Base-by-base conservation (phyloP, 2,797 vertebrate genomes). In the Esox masquinongy region DNA sequence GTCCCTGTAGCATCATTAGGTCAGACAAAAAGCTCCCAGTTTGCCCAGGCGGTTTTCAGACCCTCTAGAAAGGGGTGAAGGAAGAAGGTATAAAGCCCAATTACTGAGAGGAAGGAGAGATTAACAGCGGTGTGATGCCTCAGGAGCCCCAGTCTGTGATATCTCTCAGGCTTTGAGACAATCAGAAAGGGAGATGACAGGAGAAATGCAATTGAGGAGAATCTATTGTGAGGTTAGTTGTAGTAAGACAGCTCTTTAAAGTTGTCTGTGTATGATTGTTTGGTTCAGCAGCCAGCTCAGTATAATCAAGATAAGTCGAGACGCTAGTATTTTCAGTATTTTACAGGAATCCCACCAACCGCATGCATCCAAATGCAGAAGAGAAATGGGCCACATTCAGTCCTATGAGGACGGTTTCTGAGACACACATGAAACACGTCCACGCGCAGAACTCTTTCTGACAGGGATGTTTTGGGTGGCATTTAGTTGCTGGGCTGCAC, bases 401-500 rank as follows among this genome's bases (percentile, higher is more conserved):
- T 16, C 50, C 53, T n/a, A 17, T n/a, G 6, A 72, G 47, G 50
- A 49, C 31, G 1, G 73, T 61, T 74, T 68, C 34, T 29, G 31
- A 43, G 11, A 11, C 67, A 50, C 74, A 17, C 49, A 74, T 26
- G 53, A 34, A 56, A 73, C 51, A 74, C 36, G 4, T 11, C 61
- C 59, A 24, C 74, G 68, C 77, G 49, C 24, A 59, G 72, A 26
- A 34, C 70, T 69, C 68, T 69, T 50, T 80, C 80, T 87, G 84
- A 90, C 86, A 87, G 80, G 78, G 80, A 85, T 91, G 87, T 90
- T 93, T 89, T 88, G 85, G 89, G 84, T 92, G 92, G 91, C 90
- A 92, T 92, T 93, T 90, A 84, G 85, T 91, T 92, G 90, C 89
- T 91, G 85, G 89, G 89, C 91, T 92, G 89, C 90, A 89, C 91